Evolutionary conservation across 2,797 vertebrate genomes (phyloP).

Genomic region (Cuniculus paca): DNA sequence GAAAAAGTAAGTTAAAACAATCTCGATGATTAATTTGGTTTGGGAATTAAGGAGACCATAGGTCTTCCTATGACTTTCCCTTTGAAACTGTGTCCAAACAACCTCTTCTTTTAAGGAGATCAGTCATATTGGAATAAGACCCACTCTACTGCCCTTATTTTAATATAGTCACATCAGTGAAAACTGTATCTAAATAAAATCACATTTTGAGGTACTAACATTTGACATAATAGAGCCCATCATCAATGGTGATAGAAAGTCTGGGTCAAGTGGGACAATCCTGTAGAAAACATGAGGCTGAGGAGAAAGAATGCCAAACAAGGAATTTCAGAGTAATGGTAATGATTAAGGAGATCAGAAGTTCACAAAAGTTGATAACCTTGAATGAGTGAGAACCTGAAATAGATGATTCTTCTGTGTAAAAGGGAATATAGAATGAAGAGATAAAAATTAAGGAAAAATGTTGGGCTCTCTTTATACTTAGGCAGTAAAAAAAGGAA

Average conservation of each 20-base stretch:
- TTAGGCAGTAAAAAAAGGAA: background rate
- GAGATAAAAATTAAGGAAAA: background rate
- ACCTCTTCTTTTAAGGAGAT: background rate
- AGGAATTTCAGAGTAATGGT: background rate
- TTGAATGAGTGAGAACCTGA: background rate
- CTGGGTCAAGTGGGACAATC: background rate
- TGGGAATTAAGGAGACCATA: background rate
- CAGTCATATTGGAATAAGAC: background rate
- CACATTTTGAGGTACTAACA: background rate
- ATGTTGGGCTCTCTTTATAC: background rate
- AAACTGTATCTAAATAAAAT: background rate
- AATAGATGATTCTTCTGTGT: background rate
- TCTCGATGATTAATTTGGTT: background rate
- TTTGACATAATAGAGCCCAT: background rate
- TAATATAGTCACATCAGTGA: background rate
- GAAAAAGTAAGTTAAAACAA: background rate
- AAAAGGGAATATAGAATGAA: background rate
- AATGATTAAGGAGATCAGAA: background rate
- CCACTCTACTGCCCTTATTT: background rate
- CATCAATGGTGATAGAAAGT: rapidly evolving
- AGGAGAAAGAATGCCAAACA: background rate
- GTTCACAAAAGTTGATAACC: background rate
- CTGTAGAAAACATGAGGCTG: background rate
- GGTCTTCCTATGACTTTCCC: background rate
- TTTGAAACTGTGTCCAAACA: background rate